These are phyloP conservation scores for Prionailurus bengalensis DNA, from an alignment of 2,113 vertebrate species.

Conservation along the genomic window DNA sequence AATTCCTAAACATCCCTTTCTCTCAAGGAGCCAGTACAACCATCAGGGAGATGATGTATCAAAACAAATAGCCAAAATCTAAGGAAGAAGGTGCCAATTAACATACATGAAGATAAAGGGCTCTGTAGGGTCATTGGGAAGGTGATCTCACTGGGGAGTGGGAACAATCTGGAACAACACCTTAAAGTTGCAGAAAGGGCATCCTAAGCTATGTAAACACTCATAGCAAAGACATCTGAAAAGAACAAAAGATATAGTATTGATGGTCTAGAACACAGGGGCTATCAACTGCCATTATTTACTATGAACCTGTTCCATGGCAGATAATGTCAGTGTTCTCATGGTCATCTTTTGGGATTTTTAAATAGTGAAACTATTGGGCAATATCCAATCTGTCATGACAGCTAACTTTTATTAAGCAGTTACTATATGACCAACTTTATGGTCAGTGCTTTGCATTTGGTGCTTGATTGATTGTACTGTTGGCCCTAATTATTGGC, in stretches of 20 bases:
- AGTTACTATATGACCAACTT: not conserved
- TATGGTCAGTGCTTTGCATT: not conserved
- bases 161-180: not conserved
- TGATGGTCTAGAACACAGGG: not conserved
- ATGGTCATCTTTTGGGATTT: not conserved
- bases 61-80: not conserved
- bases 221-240: not conserved
- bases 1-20: not conserved
- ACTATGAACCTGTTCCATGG: not conserved
- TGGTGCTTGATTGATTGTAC: not conserved
- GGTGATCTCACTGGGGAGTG: not conserved
- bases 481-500: not conserved
- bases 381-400: not conserved
- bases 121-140: not conserved
- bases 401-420: not conserved
- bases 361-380: not conserved
- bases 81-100: not conserved
- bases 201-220: not conserved
- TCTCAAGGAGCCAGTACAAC: not conserved
- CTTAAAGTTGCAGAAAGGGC: not conserved
- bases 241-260: not conserved
- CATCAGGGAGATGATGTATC: not conserved
- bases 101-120: not conserved
- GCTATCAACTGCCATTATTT: not conserved
- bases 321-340: not conserved